These are phyloP conservation scores for Eudyptes chrysolophus DNA, from an alignment of 2,113 vertebrate species.

Conservation along the genomic window DNA sequence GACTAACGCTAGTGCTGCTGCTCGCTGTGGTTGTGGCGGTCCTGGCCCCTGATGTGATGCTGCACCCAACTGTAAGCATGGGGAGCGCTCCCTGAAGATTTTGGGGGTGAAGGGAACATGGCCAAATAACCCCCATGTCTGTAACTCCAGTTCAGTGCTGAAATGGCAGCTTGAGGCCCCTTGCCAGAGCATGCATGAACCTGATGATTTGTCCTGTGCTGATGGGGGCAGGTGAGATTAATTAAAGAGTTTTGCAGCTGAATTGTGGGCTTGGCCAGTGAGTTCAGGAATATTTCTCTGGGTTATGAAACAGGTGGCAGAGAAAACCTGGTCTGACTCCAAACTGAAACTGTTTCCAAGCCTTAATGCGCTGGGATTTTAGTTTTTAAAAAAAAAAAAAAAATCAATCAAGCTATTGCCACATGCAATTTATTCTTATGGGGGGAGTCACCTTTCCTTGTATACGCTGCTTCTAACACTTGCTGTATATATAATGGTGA, in stretches of 20 bases:
- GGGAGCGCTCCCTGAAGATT: not conserved
- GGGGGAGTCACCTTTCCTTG: accelerated
- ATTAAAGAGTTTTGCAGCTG: not conserved
- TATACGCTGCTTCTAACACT: not conserved
- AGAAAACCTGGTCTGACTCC: not conserved
- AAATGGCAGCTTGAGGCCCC: not conserved
- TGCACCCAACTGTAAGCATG: not conserved
- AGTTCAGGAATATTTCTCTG: not conserved
- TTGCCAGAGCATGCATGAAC: accelerated
- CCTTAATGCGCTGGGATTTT: not conserved
- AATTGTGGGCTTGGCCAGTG: not conserved
- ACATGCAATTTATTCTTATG: too few relatives aligned
- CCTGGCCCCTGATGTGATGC: not conserved
- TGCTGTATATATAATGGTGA: not conserved
- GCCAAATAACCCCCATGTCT: not conserved
- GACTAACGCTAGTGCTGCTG: not conserved
- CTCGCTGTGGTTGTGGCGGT: not conserved
- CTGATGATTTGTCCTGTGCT: not conserved
- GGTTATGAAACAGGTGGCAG: not conserved
- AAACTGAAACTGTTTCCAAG: not conserved
- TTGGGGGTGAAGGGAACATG: not conserved
- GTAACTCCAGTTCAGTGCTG: not conserved
- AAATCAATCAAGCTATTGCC: too few relatives aligned
- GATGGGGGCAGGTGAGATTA: not conserved
- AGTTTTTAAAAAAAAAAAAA: too few relatives aligned